Base-by-base conservation (phyloP, 2,797 vertebrate genomes). In the Australoheros facetus region DNA sequence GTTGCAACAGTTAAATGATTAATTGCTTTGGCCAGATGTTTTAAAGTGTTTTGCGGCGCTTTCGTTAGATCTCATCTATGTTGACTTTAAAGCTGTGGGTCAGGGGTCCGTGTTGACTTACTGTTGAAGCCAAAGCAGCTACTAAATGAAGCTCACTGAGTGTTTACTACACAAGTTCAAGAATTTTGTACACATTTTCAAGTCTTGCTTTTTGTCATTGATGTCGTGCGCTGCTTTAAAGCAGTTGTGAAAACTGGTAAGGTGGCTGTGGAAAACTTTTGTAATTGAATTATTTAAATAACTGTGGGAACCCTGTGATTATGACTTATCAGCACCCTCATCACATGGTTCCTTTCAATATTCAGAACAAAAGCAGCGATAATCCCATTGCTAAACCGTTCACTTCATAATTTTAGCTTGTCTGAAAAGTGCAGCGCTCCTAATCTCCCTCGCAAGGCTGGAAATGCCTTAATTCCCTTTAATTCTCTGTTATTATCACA, bases 301-400 rank as follows among this genome's bases (percentile, higher is more conserved):
- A 87, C 81, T 90, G 86, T 91, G 90, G 87, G 91, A 94, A 90
- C 86, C 70, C 78, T 81, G 78, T 87, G 87, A 91, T 90, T 85
- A 56, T 75, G 75, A 79, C 30, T 87, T 85, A 89, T 90, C 88
- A 60, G 84, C 86, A 71, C 84, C 80, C 69, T 88, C 83, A 93
- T 91, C 91, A 88, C 83, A 77, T 56, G 85, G 56, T 28, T 77
- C 71, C 75, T 83, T 85, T 84, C 84, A 77, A 30, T 75, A 64
- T 5, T 17, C 77, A 53, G 90, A 93, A 93, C 91, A 92, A 91
- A 89, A 90, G 86, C 85, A 64, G 66, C 8, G 16, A 75, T 94
- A 91, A 94, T 91, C 85, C 86, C 70, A 5, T 54, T 56, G 82
- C 81, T 56, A 60, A 88, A 91, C 81, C 87, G 85, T 64, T 89